Percentiles rank a stretch among this genome's conserved stretches.
phyloP scores from a whole-genome alignment of 2,888 invertebrate species.

The Drosophila demipolita region DNA sequence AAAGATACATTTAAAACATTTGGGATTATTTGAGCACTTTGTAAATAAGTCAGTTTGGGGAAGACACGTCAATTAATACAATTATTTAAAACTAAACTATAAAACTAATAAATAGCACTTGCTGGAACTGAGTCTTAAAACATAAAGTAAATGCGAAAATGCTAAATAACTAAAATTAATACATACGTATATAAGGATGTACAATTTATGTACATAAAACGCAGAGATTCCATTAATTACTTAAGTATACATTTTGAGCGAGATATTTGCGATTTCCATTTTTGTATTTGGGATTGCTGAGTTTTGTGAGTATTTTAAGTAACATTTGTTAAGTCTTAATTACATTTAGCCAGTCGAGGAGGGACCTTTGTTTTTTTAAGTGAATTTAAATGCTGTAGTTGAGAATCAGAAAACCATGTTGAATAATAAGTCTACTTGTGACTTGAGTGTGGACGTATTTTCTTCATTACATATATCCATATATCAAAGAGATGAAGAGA shows the following conservation, averaged over 20 bases:
- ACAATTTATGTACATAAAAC: slow-evolving; percentile 29
- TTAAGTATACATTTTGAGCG: slow-evolving; percentile 50
- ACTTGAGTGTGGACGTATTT: slow-evolving; percentile 43
- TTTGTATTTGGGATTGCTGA: slow-evolving; percentile 32
- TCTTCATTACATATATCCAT: slow-evolving; percentile 19
- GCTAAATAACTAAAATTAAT: slow-evolving; percentile 33
- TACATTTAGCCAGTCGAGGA: slow-evolving; percentile 40
- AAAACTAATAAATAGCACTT: slow-evolving; percentile 28
- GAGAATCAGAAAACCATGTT: slow-evolving; percentile 36
- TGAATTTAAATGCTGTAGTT: slow-evolving; percentile 39
- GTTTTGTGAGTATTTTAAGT: slow-evolving; percentile 70
- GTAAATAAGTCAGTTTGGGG: slow-evolving; percentile 40
- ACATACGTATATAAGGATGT: slow-evolving; percentile 27
- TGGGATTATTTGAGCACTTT: slow-evolving; percentile 20
- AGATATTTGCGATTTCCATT: slow-evolving; percentile 17
- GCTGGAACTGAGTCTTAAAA: slow-evolving; percentile 16
- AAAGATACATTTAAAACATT: slow-evolving; percentile 7
- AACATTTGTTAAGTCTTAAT: slow-evolving; percentile 70
- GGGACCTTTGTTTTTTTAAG: slow-evolving; percentile 14
- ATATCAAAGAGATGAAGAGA: neutral
- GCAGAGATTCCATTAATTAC: slow-evolving; percentile 23
- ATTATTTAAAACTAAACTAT: slow-evolving; percentile 11
- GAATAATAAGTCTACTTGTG: slow-evolving; percentile 28
- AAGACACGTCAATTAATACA: slow-evolving; percentile 49
- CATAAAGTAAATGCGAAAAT: slow-evolving; percentile 24